phyloP scores from a whole-genome alignment of 1,140 invertebrate species.

The Penaeus indicus region DNA sequence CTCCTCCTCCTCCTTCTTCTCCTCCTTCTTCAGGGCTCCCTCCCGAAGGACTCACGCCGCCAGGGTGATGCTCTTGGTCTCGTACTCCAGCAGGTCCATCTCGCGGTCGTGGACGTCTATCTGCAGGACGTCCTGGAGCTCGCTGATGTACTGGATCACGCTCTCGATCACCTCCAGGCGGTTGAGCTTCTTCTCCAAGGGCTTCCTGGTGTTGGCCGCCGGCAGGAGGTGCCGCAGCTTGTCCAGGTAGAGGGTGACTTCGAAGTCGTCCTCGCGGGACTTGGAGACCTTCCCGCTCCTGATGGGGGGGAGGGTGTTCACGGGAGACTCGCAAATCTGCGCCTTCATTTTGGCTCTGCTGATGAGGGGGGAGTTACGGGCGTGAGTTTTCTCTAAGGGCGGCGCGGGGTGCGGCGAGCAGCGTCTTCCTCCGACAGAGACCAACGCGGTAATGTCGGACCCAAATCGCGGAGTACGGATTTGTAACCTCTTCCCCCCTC shows the following conservation, averaged over 20 bases:
- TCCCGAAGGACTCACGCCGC: slow-evolving; percentile 41
- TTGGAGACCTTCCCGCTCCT: slow-evolving; percentile 61
- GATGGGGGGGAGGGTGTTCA: slow-evolving; percentile 48
- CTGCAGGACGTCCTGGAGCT: slow-evolving; percentile 53
- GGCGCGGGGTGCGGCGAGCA: too few species aligned
- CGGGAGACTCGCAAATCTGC: slow-evolving; percentile 36
- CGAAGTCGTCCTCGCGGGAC: slow-evolving; percentile 47
- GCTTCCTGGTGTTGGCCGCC: slow-evolving; percentile 37
- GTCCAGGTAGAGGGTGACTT: slow-evolving; percentile 52
- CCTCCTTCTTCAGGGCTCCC: neutral
- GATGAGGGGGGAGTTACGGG: neutral
- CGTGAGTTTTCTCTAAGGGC: too few species aligned
- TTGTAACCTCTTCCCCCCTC: too few species aligned
- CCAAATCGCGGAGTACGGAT: too few species aligned
- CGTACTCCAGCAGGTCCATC: slow-evolving; percentile 58
- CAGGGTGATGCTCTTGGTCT: slow-evolving; percentile 56
- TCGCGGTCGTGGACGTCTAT: slow-evolving; percentile 57
- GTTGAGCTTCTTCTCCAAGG: slow-evolving; percentile 50
- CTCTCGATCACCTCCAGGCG: slow-evolving; percentile 54
- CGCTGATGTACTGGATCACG: slow-evolving; percentile 59
- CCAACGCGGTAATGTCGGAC: too few species aligned
- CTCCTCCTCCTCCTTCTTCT: neutral
- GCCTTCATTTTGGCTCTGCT: slow-evolving; percentile 42
- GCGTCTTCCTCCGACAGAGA: too few species aligned
- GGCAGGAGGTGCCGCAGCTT: slow-evolving; percentile 57